Evolutionary conservation across 1,140 invertebrate species (phyloP).

Genomic region (Goniozus legneri): DNA sequence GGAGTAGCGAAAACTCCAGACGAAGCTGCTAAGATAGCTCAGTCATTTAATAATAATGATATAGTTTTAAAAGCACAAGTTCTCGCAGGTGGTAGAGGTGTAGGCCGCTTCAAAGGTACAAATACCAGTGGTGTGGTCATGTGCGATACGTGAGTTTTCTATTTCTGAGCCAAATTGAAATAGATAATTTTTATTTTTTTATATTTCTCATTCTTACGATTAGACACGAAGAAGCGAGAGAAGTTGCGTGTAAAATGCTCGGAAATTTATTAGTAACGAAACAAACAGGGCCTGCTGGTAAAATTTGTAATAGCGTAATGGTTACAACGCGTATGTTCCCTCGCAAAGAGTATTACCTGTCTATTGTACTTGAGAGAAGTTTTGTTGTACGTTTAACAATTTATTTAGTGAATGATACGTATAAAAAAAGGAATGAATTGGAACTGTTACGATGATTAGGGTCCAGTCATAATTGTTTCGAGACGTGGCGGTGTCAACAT

Average conservation of each 20-base stretch:
- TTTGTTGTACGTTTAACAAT: slow-evolving; percentile 68
- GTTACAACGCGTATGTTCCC: slow-evolving; percentile 92
- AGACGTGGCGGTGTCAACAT: slow-evolving; percentile 96
- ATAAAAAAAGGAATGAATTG: not conserved
- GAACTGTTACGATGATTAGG: slow-evolving; percentile 55
- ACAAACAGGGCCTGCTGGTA: slow-evolving; percentile 89
- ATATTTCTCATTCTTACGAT: not conserved
- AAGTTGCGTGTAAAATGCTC: slow-evolving; percentile 85
- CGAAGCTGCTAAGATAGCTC: slow-evolving; percentile 78
- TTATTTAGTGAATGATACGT: not conserved
- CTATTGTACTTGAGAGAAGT: slow-evolving; percentile 92
- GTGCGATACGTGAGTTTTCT: slow-evolving; percentile 73
- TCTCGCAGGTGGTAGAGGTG: slow-evolving; percentile 90
- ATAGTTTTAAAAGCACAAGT: slow-evolving; percentile 96
- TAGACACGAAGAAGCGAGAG: slow-evolving; percentile 82
- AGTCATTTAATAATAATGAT: slow-evolving; percentile 76
- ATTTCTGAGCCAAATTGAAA: not conserved
- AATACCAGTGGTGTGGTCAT: slow-evolving; percentile 89
- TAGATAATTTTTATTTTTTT: not conserved
- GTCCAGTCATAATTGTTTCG: slow-evolving; percentile 91
- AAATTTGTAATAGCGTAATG: slow-evolving; percentile 94
- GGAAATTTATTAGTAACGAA: slow-evolving; percentile 89
- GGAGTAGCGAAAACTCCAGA: slow-evolving; percentile 82
- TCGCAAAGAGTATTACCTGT: slow-evolving; percentile 92
- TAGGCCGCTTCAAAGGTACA: slow-evolving; percentile 87